Evolutionary conservation across 2,888 invertebrate species (phyloP).

Genomic region (Melinaea marsaeus): DNA sequence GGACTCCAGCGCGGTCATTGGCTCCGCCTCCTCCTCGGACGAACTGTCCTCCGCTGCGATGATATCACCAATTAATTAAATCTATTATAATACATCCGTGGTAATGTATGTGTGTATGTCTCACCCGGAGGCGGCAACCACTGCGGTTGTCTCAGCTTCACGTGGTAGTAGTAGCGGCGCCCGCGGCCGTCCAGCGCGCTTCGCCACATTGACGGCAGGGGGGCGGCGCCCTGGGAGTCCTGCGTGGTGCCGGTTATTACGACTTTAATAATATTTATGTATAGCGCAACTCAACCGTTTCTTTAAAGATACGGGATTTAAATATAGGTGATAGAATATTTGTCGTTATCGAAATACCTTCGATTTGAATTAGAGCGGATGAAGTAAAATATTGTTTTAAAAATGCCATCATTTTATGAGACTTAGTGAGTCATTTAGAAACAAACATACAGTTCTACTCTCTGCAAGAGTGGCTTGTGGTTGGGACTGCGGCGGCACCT

Average conservation of each 20-base stretch:
- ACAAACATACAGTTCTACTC: slow-evolving; percentile 8
- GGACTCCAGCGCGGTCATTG: slow-evolving; percentile 49
- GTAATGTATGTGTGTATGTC: not conserved
- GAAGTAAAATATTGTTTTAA: too few species aligned
- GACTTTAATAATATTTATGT: too few species aligned
- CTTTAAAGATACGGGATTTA: too few species aligned
- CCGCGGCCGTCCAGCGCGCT: slow-evolving; percentile 89
- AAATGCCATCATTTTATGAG: not conserved
- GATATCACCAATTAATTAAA: not conserved
- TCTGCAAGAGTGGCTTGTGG: slow-evolving; percentile 15
- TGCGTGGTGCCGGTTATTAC: not conserved
- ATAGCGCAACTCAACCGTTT: too few species aligned
- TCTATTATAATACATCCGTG: too few species aligned
- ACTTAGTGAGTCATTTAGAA: not conserved
- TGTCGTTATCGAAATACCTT: too few species aligned
- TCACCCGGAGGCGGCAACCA: slow-evolving; percentile 83
- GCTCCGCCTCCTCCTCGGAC: slow-evolving; percentile 62
- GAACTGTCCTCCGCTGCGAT: slow-evolving; percentile 55
- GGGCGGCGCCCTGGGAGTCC: slow-evolving; percentile 52
- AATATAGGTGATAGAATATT: too few species aligned
- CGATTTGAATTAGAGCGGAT: too few species aligned
- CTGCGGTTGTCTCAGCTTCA: slow-evolving; percentile 85
- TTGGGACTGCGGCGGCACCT: slow-evolving; percentile 27
- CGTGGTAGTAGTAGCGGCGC: slow-evolving; percentile 94
- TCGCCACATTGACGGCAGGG: slow-evolving; percentile 92